Evolutionary conservation across 2,113 vertebrate species (phyloP).

Genomic region (Megaleporinus macrocephalus): DNA sequence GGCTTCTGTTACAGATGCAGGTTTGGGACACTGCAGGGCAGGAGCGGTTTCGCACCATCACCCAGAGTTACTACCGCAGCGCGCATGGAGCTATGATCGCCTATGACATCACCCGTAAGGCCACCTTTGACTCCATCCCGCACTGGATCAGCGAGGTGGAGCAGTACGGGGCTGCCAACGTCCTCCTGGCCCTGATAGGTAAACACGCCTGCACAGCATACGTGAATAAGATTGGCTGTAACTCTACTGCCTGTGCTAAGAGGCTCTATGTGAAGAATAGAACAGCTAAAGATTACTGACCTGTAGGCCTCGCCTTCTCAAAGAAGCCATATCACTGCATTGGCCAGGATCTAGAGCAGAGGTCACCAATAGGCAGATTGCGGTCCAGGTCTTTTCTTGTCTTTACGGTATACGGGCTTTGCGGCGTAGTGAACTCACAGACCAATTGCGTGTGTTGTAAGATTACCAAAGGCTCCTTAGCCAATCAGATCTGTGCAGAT

Average conservation of each 20-base stretch:
- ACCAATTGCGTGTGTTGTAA: no score
- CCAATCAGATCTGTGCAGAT: no score
- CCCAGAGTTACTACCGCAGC: constrained; percentile 97
- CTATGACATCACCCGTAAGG: constrained; percentile 90
- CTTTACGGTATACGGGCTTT: no score
- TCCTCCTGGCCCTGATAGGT: constrained; percentile 93
- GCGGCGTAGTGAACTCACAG: no score
- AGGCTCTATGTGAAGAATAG: no score
- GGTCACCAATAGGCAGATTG: no score
- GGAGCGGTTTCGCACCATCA: constrained; percentile 98
- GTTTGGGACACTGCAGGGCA: constrained; percentile 98
- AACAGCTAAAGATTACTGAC: no score
- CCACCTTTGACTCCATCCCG: constrained; percentile 88
- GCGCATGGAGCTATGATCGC: constrained; percentile 94
- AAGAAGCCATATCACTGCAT: no score
- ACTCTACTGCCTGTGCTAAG: background rate
- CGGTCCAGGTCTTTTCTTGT: no score
- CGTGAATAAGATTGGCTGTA: background rate
- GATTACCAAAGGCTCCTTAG: no score
- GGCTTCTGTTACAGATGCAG: constrained; percentile 84
- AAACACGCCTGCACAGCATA: constrained; percentile 48
- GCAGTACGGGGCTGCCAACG: constrained; percentile 87
- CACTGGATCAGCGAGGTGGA: constrained; percentile 94
- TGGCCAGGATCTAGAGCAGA: no score
- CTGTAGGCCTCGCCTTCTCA: no score